Percentiles rank a stretch among this genome's conserved stretches.
phyloP scores from a whole-genome alignment of 2,797 vertebrate species.

The Brachymystax lenok region DNA sequence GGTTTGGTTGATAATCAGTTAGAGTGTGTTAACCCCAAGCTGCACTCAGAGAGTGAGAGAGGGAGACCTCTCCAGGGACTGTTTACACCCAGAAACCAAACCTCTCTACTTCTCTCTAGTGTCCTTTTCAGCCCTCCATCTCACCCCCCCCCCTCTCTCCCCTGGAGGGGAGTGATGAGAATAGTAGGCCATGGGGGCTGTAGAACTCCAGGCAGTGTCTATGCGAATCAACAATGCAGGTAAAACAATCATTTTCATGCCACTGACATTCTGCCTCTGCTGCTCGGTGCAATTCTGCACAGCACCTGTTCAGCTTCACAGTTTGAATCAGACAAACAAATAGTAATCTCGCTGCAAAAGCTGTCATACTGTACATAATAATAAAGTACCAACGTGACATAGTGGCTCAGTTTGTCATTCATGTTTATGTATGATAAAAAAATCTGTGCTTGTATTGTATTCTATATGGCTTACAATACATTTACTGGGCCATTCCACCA shows the following conservation, averaged over 20 bases:
- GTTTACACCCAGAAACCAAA: background rate
- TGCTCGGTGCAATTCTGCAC: no score
- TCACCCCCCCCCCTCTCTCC: background rate
- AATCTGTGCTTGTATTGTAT: no score
- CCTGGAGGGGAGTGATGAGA: background rate
- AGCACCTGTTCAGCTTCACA: no score
- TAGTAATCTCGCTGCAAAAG: no score
- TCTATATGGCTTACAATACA: no score
- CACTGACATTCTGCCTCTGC: background rate
- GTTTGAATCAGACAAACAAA: no score
- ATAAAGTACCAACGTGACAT: no score
- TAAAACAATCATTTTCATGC: background rate
- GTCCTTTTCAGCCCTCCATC: background rate
- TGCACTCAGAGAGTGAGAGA: background rate
- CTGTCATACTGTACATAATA: no score
- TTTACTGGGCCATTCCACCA: no score
- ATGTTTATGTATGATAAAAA: no score
- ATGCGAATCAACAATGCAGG: background rate
- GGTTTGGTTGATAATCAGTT: slow-evolving; percentile 27
- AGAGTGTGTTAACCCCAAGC: slow-evolving; percentile 42
- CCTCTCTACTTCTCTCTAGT: background rate
- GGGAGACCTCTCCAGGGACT: background rate
- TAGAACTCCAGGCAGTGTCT: background rate
- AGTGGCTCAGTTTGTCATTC: no score
- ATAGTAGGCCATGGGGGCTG: background rate